Percentiles rank a stretch among this genome's conserved stretches.
Conservation (phyloP, 2,113 vertebrate genomes). For the Bucco capensis region DNA sequence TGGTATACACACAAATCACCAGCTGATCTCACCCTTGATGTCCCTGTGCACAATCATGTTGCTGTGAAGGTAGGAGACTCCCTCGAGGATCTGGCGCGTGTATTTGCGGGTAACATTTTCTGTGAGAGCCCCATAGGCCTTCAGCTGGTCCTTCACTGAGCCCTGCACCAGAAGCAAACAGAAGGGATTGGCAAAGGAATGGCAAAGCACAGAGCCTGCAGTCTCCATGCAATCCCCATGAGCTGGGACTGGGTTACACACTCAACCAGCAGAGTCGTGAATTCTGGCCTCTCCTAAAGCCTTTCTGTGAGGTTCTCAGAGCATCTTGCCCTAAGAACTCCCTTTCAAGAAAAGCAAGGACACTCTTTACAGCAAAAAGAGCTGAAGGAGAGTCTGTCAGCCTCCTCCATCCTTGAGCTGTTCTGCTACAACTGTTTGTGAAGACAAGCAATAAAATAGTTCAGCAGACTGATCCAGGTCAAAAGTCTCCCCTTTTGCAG, state of each 20-base stretch:
- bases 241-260: not conserved
- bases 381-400: not conserved
- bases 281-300: not conserved
- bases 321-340: not conserved
- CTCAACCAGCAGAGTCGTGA: not conserved
- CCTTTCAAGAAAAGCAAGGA: not conserved
- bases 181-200: not conserved
- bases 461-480: not conserved
- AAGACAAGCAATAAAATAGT: not conserved
- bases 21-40: constrained; percentile 85
- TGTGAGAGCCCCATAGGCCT: constrained; percentile 91
- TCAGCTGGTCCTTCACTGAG: constrained; percentile 95
- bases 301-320: not conserved
- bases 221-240: not conserved
- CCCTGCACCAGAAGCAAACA: constrained; percentile 73
- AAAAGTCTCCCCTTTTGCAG: not conserved
- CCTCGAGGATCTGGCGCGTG: constrained; percentile 93
- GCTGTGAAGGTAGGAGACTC: constrained; percentile 94
- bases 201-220: not conserved
- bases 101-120: constrained; percentile 95
- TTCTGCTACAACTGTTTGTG: not conserved
- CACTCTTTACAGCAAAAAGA: not conserved
- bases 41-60: constrained; percentile 98
- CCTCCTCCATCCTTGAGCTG: not conserved
- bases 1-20: not conserved